These are phyloP conservation scores for Origma solitaria DNA, from an alignment of 2,113 vertebrate genomes.

Conservation along the genomic window DNA sequence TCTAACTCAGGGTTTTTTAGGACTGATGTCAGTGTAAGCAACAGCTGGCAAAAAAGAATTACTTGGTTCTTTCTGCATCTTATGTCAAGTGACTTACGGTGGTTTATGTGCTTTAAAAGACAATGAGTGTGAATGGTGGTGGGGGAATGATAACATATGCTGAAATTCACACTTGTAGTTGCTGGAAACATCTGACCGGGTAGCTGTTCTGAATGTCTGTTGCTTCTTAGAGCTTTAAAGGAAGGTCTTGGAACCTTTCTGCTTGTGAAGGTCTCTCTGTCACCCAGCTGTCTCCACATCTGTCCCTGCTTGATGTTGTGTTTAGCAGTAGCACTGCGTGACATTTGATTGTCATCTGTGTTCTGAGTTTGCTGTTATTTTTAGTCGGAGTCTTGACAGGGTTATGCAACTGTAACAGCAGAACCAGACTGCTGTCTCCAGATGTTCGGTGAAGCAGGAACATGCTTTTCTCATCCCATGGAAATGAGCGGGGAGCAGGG, in stretches of 20 bases:
- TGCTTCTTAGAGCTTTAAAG: background rate
- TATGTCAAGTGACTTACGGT: background rate
- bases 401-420: conserved; percentile 24
- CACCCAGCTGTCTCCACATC: background rate
- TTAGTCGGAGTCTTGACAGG: conserved; percentile 17
- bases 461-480: background rate
- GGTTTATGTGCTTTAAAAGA: background rate
- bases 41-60: background rate
- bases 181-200: background rate
- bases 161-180: background rate
- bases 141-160: background rate
- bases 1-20: background rate
- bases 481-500: background rate
- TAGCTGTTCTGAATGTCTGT: background rate
- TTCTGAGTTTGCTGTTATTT: conserved; percentile 49
- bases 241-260: background rate
- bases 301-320: background rate
- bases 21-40: background rate
- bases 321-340: background rate
- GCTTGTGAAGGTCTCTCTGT: background rate
- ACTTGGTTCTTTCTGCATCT: background rate
- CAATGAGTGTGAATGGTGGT: background rate
- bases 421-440: background rate
- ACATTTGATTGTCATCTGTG: conserved; percentile 44
- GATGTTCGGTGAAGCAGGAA: background rate